Evolutionary conservation across 2,888 invertebrate genomes (phyloP).

Genomic region (Lithophane ornitopus): DNA sequence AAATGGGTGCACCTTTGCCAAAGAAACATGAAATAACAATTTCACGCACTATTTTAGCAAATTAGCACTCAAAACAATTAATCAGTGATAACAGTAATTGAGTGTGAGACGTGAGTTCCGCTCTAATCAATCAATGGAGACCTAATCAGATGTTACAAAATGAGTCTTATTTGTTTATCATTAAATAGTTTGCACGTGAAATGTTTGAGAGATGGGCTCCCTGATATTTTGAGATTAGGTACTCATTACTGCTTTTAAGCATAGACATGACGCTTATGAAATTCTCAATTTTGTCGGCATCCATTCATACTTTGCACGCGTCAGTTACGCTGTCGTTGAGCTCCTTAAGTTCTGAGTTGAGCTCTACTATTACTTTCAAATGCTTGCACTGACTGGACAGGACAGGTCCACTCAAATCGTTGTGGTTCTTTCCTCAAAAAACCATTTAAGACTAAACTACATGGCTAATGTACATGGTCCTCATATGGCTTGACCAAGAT

Average conservation of each 20-base stretch:
- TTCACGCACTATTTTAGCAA: neutral
- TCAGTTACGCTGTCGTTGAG: too few species aligned
- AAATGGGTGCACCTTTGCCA: neutral
- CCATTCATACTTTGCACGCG: too few species aligned
- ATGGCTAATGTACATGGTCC: too few species aligned
- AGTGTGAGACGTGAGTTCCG: neutral
- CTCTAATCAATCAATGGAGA: neutral
- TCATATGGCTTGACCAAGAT: too few species aligned
- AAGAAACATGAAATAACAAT: neutral
- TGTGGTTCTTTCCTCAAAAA: too few species aligned
- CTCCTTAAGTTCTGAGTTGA: too few species aligned
- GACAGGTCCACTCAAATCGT: too few species aligned
- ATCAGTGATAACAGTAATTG: neutral
- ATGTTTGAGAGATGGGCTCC: neutral
- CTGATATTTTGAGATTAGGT: neutral
- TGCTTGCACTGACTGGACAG: too few species aligned
- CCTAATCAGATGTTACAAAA: slow-evolving; percentile 9
- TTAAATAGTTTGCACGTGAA: neutral
- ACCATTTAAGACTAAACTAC: too few species aligned
- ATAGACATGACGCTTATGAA: neutral
- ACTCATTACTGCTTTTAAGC: neutral
- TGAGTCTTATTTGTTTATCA: neutral
- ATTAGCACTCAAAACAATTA: neutral
- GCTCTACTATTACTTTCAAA: too few species aligned
- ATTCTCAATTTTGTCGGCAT: too few species aligned